A percentile compares a stretch with the other conserved stretches of the same genome.
phyloP scores from a whole-genome alignment of 2,888 invertebrate genomes.

The Amiota mariae region DNA sequence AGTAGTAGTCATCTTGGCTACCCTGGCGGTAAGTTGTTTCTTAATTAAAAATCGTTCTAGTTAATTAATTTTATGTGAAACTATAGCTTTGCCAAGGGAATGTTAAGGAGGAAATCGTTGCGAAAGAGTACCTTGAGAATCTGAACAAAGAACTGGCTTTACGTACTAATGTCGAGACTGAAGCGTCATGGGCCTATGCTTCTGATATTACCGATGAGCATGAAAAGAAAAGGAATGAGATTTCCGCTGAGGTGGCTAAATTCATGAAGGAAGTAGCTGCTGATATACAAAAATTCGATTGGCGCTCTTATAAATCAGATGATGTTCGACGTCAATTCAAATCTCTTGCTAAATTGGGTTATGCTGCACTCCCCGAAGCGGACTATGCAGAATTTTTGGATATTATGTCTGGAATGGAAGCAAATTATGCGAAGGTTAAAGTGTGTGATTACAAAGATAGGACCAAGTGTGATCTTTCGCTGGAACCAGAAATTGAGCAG shows the following conservation, averaged over 20 bases:
- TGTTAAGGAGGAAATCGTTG: conserved; percentile 75
- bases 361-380: conserved; percentile 81
- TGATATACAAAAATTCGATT: conserved; percentile 77
- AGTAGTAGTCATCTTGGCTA: conserved; percentile 52
- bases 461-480: conserved; percentile 79
- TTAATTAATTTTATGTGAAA: neutral
- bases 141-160: conserved; percentile 78
- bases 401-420: conserved; percentile 82
- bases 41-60: neutral
- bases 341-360: conserved; percentile 82
- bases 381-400: conserved; percentile 78
- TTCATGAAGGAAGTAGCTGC: conserved; percentile 70
- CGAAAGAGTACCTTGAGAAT: conserved; percentile 78
- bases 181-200: conserved; percentile 84
- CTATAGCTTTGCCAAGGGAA: conserved; percentile 53
- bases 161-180: conserved; percentile 77
- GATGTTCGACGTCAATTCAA: conserved; percentile 83
- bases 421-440: conserved; percentile 84
- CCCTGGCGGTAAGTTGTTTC: conserved; percentile 50
- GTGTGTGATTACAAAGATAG: conserved; percentile 81
- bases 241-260: conserved; percentile 68
- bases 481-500: conserved; percentile 85
- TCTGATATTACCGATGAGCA: conserved; percentile 85
- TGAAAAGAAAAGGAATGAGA: conserved; percentile 74
- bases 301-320: conserved; percentile 82